Base-by-base conservation (phyloP, 2,888 invertebrate genomes). In the Amblyjoppa fuscipennis region DNA sequence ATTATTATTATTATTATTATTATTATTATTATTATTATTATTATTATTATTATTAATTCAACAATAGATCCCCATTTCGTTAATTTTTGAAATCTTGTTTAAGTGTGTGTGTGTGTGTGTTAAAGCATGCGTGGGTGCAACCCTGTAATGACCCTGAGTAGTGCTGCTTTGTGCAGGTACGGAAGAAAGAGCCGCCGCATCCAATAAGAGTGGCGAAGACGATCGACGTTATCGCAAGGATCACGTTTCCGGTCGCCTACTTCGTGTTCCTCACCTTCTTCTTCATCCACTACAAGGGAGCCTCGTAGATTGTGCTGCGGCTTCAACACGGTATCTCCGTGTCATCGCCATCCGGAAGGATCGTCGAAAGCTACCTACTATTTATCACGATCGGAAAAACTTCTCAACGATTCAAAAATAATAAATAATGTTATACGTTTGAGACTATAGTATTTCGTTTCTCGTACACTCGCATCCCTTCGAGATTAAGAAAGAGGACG, bases 191-290 rank as follows among this genome's bases (percentile, higher is more conserved):
- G 94, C 98, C 98, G 87, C 98, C 98, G 70, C 98, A 98, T 95
- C 98, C 98, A 86, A 98, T 98, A 92, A 96, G 98, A 91, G 98
- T 98, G 92, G 98, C 98, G 91, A 98, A 98, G 95, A 98, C 98
- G 85, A 98, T 98, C 94, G 98, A 98, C 95, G 98, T 98, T 91
- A 98, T 98, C 94, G 98, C 98, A 86, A 96, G 98, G 94, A 98
- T 98, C 94, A 98, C 98, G 91, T 98, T 98, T 95, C 98, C 98
- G 91, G 97, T 97, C 91, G 98, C 98, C 93, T 98, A 98, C 95
- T 97, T 98, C 94, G 97, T 98, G 94, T 98, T 98, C 95, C 96
- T 98, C 93, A 97, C 98, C 94, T 98, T 98, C 96, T 98, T 98
- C 96, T 98, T 98, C 96, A 97, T 98, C 93, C 98, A 98, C 95